Base-by-base conservation (phyloP, 2,797 vertebrate genomes). In the Anguilla obscura region DNA sequence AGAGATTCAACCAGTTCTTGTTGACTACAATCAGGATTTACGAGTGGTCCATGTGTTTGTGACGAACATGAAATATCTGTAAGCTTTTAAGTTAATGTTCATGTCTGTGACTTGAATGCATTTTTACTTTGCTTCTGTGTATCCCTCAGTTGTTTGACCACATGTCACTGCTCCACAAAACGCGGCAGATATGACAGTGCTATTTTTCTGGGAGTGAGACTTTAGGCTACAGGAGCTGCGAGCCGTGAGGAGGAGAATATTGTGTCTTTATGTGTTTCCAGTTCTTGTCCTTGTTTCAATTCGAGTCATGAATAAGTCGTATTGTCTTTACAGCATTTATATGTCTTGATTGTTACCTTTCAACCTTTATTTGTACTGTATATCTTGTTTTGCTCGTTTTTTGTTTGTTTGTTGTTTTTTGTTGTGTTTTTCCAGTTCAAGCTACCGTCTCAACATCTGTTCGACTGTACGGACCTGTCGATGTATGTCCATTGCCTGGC, bases 91-190 rank as follows among this genome's bases (percentile, higher is more conserved):
- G 93, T 96, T 96, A 92, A 93, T 95, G 93, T 96, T 95, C 96
- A 92, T 97, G 97, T 98, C 96, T 94, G 96, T 95, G 95, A 98
- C 96, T 97, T 98, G 98, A 99, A 99, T 99, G 98, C 98, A 99
- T 99, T 99, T 99, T 98, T 99, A 99, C 98, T 99, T 99, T 99
- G 98, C 98, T 98, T 98, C 95, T 96, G 95, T 98, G 97, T 97
- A 97, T 97, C 95, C 95, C 94, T 90, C 93, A 95, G 92, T 95
- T 96, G 96, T 96, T 96, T 92, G 94, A 95, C 90, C 94, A 94
- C 95, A 96, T 96, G 95, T 96, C 95, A 96, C 95, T 96, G 95
- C 95, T 95, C 96, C 95, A 95, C 94, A 95, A 96, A 95, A 92
- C 86, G 94, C 63, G 60, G 95, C 94, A 92, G 94, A 94, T 93